Conservation (phyloP, 2,797 vertebrate genomes). For the Neosilurus mollespiculum region DNA sequence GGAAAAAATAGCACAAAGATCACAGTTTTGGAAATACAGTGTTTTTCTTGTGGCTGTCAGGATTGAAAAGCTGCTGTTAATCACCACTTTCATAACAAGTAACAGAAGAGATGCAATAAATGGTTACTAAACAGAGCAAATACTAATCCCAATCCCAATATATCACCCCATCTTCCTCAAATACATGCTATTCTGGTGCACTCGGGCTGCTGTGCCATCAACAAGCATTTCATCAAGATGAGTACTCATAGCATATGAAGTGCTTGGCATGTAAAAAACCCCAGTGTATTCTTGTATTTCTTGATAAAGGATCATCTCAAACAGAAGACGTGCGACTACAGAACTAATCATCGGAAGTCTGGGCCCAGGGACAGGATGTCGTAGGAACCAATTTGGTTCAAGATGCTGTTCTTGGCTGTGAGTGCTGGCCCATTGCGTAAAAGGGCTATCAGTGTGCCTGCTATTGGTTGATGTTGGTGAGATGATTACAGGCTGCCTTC, state of each 20-base stretch:
- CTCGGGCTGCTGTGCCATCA: not conserved
- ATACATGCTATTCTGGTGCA: not conserved
- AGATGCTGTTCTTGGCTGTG: slow-evolving; percentile 13
- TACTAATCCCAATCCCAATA: not conserved
- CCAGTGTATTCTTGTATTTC: not conserved
- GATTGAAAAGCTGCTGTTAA: not conserved
- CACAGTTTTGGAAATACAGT: not conserved
- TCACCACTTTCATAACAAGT: not conserved
- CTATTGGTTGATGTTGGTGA: slow-evolving; percentile 40
- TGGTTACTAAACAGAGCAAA: not conserved
- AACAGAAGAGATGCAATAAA: not conserved
- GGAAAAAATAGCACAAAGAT: not conserved
- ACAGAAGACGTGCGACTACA: not conserved
- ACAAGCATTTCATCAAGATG: not conserved
- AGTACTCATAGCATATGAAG: not conserved
- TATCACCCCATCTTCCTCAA: not conserved
- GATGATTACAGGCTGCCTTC: slow-evolving; percentile 42
- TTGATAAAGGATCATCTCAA: slow-evolving; percentile 21
- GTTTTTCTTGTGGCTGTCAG: not conserved
- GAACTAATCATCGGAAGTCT: slow-evolving; percentile 19
- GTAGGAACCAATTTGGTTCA: slow-evolving; percentile 33
- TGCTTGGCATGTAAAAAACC: not conserved
- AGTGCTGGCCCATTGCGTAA: slow-evolving; percentile 36
- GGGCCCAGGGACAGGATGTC: slow-evolving; percentile 10
- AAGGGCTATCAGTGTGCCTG: slow-evolving; percentile 41